A percentile compares a stretch with the other conserved stretches of the same genome.
phyloP scores from a whole-genome alignment of 2,797 vertebrate species.

The Pseudochirops corinnae region DNA sequence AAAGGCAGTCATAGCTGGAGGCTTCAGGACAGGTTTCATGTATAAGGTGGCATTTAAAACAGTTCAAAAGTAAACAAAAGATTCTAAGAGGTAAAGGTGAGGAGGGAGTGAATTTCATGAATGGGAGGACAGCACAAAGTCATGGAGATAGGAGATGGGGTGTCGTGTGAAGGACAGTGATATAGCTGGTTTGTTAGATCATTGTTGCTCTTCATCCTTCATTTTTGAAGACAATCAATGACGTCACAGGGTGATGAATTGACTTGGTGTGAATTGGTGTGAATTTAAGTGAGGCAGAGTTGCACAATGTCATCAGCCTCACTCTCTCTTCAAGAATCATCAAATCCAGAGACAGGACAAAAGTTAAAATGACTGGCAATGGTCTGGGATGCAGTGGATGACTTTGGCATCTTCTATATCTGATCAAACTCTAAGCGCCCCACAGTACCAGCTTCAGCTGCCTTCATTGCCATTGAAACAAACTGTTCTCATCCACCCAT shows the following conservation, averaged over 20 bases:
- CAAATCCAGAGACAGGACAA: background rate
- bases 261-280: background rate
- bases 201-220: background rate
- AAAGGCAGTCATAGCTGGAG: background rate
- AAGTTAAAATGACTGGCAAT: background rate
- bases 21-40: background rate
- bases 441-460: background rate
- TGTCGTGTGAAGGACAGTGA: background rate
- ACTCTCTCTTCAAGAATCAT: background rate
- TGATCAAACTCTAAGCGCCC: background rate
- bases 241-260: background rate
- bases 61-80: background rate
- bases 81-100: background rate
- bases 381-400: background rate
- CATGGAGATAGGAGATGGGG: background rate
- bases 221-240: background rate
- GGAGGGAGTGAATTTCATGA: background rate
- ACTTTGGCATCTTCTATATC: background rate
- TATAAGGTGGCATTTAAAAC: background rate
- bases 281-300: background rate
- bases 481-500: background rate
- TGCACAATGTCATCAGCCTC: no score
- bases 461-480: background rate
- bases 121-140: background rate
- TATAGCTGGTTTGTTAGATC: background rate